Evolutionary conservation across 2,888 invertebrate species (phyloP).

Genomic region (Lobophora halterata): DNA sequence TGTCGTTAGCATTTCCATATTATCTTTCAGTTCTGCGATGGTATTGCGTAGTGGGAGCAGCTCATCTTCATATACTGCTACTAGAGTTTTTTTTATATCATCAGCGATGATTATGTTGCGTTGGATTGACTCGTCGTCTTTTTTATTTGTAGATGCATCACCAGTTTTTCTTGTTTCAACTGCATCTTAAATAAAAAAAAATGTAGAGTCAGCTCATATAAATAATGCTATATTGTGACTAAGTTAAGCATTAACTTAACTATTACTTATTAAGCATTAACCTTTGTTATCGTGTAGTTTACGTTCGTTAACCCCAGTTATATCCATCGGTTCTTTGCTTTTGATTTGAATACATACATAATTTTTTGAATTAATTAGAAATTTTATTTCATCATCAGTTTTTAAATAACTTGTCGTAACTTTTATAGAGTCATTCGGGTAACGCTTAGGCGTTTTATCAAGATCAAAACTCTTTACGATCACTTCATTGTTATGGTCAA

Average conservation of each 20-base stretch:
- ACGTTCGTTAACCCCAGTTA: not conserved
- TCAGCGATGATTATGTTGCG: slow-evolving; percentile 14
- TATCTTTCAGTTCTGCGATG: slow-evolving; percentile 50
- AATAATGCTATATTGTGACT: too few relatives aligned
- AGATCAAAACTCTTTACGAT: slow-evolving; percentile 47
- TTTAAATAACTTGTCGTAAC: slow-evolving; percentile 43
- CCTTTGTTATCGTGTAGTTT: not conserved
- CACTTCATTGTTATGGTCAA: slow-evolving; percentile 44
- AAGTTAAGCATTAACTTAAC: too few relatives aligned
- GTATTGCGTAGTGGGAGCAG: slow-evolving; percentile 55
- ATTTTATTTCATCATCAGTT: slow-evolving; percentile 39
- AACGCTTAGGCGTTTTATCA: slow-evolving; percentile 25
- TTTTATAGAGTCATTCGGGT: slow-evolving; percentile 37
- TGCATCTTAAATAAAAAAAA: slow-evolving; percentile 9
- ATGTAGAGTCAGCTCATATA: too few relatives aligned
- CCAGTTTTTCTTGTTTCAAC: not conserved
- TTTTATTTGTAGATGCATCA: slow-evolving; percentile 2
- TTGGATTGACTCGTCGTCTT: slow-evolving; percentile 10
- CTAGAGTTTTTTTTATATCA: slow-evolving; percentile 28
- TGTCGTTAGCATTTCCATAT: slow-evolving; percentile 45
- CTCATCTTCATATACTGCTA: slow-evolving; percentile 50
- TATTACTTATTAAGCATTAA: too few relatives aligned
- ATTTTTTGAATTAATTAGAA: slow-evolving; percentile 49
- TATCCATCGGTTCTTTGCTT: slow-evolving; percentile 14
- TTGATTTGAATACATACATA: slow-evolving; percentile 45